Evolutionary conservation across 2,888 invertebrate genomes (phyloP).

Genomic region (Phasia obesa): DNA sequence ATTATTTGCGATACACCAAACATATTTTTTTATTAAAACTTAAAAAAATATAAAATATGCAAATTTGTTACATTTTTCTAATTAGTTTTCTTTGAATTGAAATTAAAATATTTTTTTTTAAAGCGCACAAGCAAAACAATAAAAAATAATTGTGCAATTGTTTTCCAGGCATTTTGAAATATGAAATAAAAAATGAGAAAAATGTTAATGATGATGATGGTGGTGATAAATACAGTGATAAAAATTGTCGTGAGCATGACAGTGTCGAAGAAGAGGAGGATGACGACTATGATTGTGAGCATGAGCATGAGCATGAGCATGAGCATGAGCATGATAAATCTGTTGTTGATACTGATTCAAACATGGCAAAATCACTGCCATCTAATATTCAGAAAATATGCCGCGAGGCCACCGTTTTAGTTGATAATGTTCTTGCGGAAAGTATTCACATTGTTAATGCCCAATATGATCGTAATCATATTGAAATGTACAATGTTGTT

Average conservation of each 20-base stretch:
- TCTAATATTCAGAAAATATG: slow-evolving; percentile 74
- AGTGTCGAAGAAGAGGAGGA: slow-evolving; percentile 71
- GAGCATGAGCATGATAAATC: slow-evolving; percentile 73
- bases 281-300: slow-evolving; percentile 67
- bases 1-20: too few relatives aligned
- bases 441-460: slow-evolving; percentile 80
- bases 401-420: slow-evolving; percentile 80
- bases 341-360: slow-evolving; percentile 65
- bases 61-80: not conserved
- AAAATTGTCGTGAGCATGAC: slow-evolving; percentile 69
- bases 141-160: slow-evolving; percentile 71
- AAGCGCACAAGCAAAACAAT: slow-evolving; percentile 45
- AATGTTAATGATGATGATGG: slow-evolving; percentile 30
- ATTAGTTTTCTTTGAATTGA: not conserved
- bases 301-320: slow-evolving; percentile 72
- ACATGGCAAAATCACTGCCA: slow-evolving; percentile 66
- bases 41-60: too few relatives aligned
- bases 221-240: slow-evolving; percentile 29
- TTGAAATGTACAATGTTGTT: slow-evolving; percentile 44
- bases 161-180: slow-evolving; percentile 71
- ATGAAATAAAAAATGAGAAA: slow-evolving; percentile 54
- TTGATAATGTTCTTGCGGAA: slow-evolving; percentile 81
- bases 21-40: too few relatives aligned
- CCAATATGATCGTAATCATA: slow-evolving; percentile 72
- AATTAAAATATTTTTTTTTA: slow-evolving; percentile 27